A percentile compares a stretch with the other conserved stretches of the same genome.
Evolutionary conservation across 1,140 invertebrate species (phyloP).

Genomic region (Ceratosolen solmsi): DNA sequence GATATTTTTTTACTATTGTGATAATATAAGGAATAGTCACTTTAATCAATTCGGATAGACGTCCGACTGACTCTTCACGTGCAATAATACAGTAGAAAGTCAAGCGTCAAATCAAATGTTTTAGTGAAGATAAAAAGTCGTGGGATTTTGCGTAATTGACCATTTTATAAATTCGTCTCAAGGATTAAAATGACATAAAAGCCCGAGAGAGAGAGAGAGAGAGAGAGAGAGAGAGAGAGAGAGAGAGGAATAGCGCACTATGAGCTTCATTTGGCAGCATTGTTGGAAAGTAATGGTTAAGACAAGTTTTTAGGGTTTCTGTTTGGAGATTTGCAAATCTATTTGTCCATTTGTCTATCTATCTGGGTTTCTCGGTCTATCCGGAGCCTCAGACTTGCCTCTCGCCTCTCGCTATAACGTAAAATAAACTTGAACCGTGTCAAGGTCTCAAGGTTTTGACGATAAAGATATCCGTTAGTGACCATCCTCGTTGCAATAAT

Average conservation of each 20-base stretch:
- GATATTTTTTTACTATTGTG: too few relatives aligned
- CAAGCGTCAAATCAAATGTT: background rate
- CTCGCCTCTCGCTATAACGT: constrained; percentile 52
- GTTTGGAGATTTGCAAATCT: background rate
- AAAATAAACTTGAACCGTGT: constrained; percentile 66
- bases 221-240: too few relatives aligned
- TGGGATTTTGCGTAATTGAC: background rate
- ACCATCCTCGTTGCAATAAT: constrained; percentile 56
- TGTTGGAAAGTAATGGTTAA: background rate
- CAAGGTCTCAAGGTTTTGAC: constrained; percentile 64
- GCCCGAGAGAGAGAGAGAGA: too few relatives aligned
- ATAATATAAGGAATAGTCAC: too few relatives aligned
- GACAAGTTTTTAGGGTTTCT: background rate
- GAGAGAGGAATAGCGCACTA: too few relatives aligned
- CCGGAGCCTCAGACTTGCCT: background rate
- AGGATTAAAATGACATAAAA: background rate
- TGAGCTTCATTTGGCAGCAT: too few relatives aligned
- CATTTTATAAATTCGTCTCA: background rate
- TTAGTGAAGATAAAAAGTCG: background rate
- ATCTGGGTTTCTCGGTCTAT: background rate
- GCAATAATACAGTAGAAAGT: background rate
- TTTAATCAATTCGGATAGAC: background rate
- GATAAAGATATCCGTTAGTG: constrained; percentile 60
- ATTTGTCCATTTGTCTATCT: background rate
- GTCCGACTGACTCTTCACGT: background rate